Conservation (phyloP, 2,113 vertebrate genomes). For the Nesoenas mayeri region DNA sequence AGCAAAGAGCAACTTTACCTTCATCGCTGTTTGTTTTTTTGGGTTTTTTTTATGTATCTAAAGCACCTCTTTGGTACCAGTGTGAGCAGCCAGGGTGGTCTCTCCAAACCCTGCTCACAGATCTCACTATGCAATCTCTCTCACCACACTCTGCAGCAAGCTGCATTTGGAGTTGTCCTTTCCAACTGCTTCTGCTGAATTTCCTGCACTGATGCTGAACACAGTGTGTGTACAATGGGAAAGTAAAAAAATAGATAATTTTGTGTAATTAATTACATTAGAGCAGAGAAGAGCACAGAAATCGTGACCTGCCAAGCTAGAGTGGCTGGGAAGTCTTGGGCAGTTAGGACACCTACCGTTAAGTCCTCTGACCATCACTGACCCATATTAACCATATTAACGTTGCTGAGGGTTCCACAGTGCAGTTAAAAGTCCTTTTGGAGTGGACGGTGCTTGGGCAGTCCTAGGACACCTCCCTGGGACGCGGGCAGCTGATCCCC, state of each 20-base stretch:
- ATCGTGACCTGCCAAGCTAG: neutral
- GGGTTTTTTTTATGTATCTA: accelerated
- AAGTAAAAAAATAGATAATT: neutral
- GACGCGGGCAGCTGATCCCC: neutral
- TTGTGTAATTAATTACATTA: neutral
- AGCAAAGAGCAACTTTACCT: neutral
- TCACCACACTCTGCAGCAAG: neutral
- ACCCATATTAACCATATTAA: too few relatives aligned
- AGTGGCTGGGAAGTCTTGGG: neutral
- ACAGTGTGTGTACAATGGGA: accelerated
- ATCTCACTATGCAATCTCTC: neutral
- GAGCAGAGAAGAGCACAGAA: neutral
- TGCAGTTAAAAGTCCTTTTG: neutral
- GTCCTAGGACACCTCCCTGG: neutral
- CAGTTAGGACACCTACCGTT: accelerated
- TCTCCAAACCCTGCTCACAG: neutral
- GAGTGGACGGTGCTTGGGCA: accelerated
- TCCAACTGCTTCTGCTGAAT: neutral
- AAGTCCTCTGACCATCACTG: neutral
- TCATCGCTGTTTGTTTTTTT: neutral
- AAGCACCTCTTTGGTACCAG: neutral
- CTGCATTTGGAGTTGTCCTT: neutral
- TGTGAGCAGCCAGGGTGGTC: neutral
- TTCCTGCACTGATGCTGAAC: neutral
- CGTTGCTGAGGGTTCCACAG: accelerated